Base-by-base conservation (phyloP, 2,113 vertebrate species). In the Anarrhichthys ocellatus region DNA sequence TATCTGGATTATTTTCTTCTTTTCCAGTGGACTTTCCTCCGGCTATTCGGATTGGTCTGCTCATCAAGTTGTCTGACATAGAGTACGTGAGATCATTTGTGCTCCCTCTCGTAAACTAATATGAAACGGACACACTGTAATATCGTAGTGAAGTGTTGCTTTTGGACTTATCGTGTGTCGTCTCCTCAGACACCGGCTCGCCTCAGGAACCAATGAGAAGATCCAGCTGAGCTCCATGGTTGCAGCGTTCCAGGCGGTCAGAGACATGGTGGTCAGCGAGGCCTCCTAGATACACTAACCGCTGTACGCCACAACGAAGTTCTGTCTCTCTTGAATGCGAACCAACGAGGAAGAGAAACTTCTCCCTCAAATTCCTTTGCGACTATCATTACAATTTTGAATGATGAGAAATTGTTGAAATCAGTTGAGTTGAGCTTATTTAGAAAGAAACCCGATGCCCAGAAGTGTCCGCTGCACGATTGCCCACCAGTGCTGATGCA, bases 201-300 rank as follows among this genome's bases (percentile, higher is more conserved):
- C 98, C 1, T 96, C 96, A 1, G 98, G 98, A 38, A 98, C 97
- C 74, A 97, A 88, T 0, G 98, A 99, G 90, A 99, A 98, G 95
- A 97, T 99, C 83, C 98, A 99, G 96, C 95, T 99, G 80, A 98
- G 98, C 88, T 97, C 98, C 52, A 96, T 99, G 93, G 95, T 99
- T 0, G 98, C 97, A 0, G 97, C 98, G 1, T 99, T 99, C 93
- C 98, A 99, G 85, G 96, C 96, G 54, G 97, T 97, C 80, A 94
- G 98, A 85, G 97, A 99, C 87, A 92, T 98, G 34, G 97, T 99
- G 18, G 97, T 96, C 73, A 96, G 96, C 0, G 96, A 99, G 81
- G 96, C 96, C 67, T 96, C 94, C 22, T 73, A 84, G 75, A 66
- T 13, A 5, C 42, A 46, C 2, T 3, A 6, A 44, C 58, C 0